These are phyloP conservation scores for Leucoraja erinaceus DNA, from an alignment of 2,113 vertebrate species.

Conservation along the genomic window DNA sequence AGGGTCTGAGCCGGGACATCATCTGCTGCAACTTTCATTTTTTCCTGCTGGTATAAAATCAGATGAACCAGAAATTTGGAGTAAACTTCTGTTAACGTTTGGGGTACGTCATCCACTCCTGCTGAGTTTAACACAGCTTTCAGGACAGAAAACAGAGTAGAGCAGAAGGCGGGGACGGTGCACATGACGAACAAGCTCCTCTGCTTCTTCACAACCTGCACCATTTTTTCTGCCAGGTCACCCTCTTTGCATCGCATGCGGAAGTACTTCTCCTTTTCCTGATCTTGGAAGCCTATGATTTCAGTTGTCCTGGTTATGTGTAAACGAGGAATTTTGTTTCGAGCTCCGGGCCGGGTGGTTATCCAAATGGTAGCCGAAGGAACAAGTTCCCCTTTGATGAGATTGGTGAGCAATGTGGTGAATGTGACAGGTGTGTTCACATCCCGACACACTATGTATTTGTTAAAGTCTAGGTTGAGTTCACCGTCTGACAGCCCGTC, in stretches of 20 bases:
- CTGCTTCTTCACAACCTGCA: constrained; percentile 45
- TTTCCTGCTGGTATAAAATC: constrained; percentile 52
- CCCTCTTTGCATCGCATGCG: constrained; percentile 43
- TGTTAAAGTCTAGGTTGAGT: constrained; percentile 50
- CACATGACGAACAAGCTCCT: constrained; percentile 46
- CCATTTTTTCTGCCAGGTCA: constrained; percentile 15
- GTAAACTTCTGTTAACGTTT: constrained; percentile 50
- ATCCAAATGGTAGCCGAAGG: constrained; percentile 23
- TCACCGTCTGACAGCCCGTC: constrained; percentile 54
- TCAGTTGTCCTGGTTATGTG: constrained; percentile 48
- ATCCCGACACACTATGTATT: constrained; percentile 44
- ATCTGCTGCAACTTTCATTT: background rate
- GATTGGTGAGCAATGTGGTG: constrained; percentile 37
- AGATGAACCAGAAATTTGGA: constrained; percentile 50
- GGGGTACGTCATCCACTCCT: background rate
- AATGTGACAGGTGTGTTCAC: constrained; percentile 38
- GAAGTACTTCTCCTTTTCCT: constrained; percentile 53
- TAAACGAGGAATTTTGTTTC: constrained; percentile 47
- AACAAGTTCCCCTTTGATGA: background rate
- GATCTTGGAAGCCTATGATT: constrained; percentile 52
- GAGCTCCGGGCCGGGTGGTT: constrained; percentile 40
- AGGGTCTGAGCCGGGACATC: constrained; percentile 45
- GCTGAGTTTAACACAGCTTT: constrained; percentile 39
- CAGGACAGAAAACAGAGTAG: constrained; percentile 52
- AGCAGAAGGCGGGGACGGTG: constrained; percentile 53